Evolutionary conservation across 2,888 invertebrate species (phyloP).

Genomic region (Malachius bipustulatus): DNA sequence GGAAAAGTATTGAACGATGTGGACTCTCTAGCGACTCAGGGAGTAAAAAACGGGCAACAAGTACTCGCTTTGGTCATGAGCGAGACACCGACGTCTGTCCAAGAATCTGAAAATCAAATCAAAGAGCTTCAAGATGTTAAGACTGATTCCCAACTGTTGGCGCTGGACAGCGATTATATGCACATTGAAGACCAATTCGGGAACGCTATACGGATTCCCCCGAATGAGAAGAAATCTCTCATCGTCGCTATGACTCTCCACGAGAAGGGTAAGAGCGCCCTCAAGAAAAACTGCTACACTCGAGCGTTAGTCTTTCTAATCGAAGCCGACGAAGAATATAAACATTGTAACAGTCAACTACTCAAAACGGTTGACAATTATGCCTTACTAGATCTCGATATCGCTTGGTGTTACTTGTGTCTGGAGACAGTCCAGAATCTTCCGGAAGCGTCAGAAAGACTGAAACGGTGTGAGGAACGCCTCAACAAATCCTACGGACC

Average conservation of each 20-base stretch:
- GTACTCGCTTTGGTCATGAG: conserved; percentile 49
- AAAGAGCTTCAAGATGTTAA: conserved; percentile 33
- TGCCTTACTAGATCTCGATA: conserved; percentile 70
- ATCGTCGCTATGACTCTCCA: conserved; percentile 68
- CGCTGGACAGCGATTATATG: conserved; percentile 45
- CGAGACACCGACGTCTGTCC: conserved; percentile 30
- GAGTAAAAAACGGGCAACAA: conserved; percentile 55
- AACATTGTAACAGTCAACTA: conserved; percentile 51
- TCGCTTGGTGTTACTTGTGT: conserved; percentile 81
- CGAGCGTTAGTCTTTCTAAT: conserved; percentile 61
- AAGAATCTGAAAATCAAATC: conserved; percentile 30
- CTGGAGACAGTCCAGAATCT: conserved; percentile 58
- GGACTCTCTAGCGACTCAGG: conserved; percentile 43
- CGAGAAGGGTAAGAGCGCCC: conserved; percentile 61
- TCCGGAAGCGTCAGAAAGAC: conserved; percentile 59
- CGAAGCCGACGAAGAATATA: conserved; percentile 65
- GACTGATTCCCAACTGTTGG: conserved; percentile 35
- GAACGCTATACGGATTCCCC: conserved; percentile 56
- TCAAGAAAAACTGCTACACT: conserved; percentile 52
- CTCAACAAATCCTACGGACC: conserved; percentile 54
- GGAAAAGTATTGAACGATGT: conserved; percentile 51
- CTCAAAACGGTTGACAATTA: conserved; percentile 69
- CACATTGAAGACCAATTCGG: conserved; percentile 69
- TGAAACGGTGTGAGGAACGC: conserved; percentile 53
- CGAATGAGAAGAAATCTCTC: conserved; percentile 54